These are phyloP conservation scores for Anguilla japonica DNA, from an alignment of 2,113 vertebrate genomes.

Conservation along the genomic window DNA sequence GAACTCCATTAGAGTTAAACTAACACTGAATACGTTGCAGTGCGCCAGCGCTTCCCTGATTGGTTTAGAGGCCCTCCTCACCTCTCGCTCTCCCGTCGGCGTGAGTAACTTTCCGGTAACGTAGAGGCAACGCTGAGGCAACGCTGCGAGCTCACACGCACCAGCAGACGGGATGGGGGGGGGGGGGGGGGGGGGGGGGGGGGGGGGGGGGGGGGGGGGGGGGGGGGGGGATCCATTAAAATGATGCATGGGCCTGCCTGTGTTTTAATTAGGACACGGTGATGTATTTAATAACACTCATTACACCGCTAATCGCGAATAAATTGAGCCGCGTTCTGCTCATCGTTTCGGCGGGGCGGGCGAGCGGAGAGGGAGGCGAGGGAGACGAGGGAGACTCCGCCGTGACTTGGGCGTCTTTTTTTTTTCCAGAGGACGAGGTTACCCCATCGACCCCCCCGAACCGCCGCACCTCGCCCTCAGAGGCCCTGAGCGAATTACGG, in stretches of 20 bases:
- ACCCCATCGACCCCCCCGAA: background rate
- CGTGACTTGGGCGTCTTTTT: background rate
- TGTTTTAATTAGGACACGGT: conserved; percentile 41
- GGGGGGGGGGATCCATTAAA: conserved; percentile 42
- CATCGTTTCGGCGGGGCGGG: conserved; percentile 5
- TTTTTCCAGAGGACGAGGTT: background rate
- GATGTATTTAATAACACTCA: conserved; percentile 43
- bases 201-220: conserved; percentile 22
- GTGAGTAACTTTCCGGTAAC: too few relatives aligned
- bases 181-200: conserved; percentile 30
- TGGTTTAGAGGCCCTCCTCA: too few relatives aligned
- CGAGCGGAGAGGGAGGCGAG: background rate
- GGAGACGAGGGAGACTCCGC: background rate
- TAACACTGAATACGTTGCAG: too few relatives aligned
- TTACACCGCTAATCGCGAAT: conserved; percentile 41
- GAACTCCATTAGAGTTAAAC: too few relatives aligned
- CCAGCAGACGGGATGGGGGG: conserved; percentile 29
- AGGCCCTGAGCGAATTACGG: too few relatives aligned
- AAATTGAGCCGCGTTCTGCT: conserved; percentile 33
- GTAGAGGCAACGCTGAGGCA: too few relatives aligned
- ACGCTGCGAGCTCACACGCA: too few relatives aligned
- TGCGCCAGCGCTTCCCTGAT: too few relatives aligned
- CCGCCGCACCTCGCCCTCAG: background rate
- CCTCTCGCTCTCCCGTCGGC: too few relatives aligned
- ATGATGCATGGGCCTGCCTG: conserved; percentile 45